Base-by-base conservation (phyloP, 2,888 invertebrate species). In the Hypomecis atomaria region DNA sequence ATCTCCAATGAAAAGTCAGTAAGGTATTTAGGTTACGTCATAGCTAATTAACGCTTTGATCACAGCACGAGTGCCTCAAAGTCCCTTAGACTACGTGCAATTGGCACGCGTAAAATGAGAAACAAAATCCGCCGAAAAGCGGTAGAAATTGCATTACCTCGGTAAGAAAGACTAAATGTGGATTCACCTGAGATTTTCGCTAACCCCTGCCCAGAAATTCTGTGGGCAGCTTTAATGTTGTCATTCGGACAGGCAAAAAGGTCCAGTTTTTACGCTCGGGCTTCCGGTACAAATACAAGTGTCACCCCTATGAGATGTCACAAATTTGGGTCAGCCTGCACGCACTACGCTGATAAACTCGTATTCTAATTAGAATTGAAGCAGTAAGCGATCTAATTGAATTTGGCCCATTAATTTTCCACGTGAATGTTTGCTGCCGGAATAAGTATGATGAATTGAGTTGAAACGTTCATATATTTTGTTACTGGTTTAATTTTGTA, bases 211-310 rank as follows among this genome's bases (percentile, higher is more conserved):
- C 71, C 73, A 75, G 71, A 79, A 80, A 79, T 81, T 74, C 74
- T 73, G 74, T 71, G 71, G 72, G 70, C 74, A 73, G 76, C 81
- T 85, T 87, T 84, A 87, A 86, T 85, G 84, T 82, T 82, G 83
- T 83, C 88, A 88, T 87, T 86, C 79, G 78, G 85, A 82, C 81
- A 81, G 81, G 75, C 75, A 79, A 81, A 82, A 82, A 82, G 84
- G 85, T 81, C 80, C 79, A 83, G 80, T 84, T 87, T 89, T 88
- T 85, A 79, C 77, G 71, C 75, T 69, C 66, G 77, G 76, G 75
- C 79, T 85, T 87, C 82, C 78, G 79, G 79, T 79, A 76, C 77
- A 80, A 83, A 83, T 84, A 87, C 86, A 84, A 88, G 86, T 84
- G 84, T 78, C 81, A 78, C 79, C 80, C 81, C 84, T 73, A 73